Evolutionary conservation across 1,140 invertebrate genomes (phyloP), one percentile per base, ranked within the genome.

Genomic region (Pachyrhynchus sulphureomaculatus): DNA sequence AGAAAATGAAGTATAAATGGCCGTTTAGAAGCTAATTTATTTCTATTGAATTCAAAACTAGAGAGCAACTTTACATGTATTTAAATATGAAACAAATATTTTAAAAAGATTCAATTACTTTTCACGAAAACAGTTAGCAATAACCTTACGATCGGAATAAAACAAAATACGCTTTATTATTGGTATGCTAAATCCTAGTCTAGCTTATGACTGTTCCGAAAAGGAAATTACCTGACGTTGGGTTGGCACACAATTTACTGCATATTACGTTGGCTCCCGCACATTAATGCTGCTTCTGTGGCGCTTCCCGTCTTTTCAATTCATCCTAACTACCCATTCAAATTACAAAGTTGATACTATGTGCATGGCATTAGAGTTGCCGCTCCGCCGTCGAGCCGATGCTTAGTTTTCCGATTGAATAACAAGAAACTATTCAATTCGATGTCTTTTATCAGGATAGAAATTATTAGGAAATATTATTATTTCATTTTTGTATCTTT

Each of bases 261-360:
- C 55, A 58, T 58, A 58, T 58, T 58, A 58, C 55, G 12, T 44
- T 17, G 55, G n/a, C 42, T 48, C 29, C 55, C 42, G 55, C 55
- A 48, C 45, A 39, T 58, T 58, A 58, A 58, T 58, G 55, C 55
- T 58, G 33, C 55, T 47, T 58, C 55, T 48, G 33, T 48, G 42
- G 33, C 55, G 55, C 44, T 58, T 58, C 55, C 55, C 55, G 55
- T 58, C 55, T 58, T 58, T 58, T 58, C 55, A 58, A 58, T 58
- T 58, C 55, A 48, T 58, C 55, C 44, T 58, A 58, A 58, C 55
- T 58, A 58, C 55, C 55, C 55, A 58, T 58, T 58, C 55, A 58
- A 58, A 58, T 58, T 58, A 58, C 55, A 48, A 58, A 58, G 42
- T 58, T 58, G 55, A 58, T 58, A 58, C 44, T 58, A 37, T 58